Conservation (phyloP, 2,113 vertebrate genomes). For the Labrus mixtus region DNA sequence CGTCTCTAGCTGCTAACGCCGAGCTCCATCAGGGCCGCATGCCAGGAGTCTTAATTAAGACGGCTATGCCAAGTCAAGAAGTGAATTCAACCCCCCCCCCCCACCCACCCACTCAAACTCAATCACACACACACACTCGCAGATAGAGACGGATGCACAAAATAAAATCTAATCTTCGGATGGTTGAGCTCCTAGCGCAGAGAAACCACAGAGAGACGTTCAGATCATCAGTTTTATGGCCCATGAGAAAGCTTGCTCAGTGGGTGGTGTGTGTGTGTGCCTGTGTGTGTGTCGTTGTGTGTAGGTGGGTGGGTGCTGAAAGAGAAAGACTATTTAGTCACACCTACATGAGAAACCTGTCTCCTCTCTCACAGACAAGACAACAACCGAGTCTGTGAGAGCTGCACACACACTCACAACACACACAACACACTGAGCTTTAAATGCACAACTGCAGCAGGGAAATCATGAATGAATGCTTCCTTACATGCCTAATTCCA, state of each 20-base stretch:
- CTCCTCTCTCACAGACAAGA: constrained; percentile 63
- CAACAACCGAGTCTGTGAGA: constrained; percentile 37
- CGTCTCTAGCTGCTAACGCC: constrained; percentile 48
- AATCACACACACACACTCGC: constrained; percentile 4
- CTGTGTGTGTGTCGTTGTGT: constrained; percentile 35
- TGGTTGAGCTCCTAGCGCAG: constrained; percentile 17
- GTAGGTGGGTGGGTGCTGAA: constrained; percentile 28
- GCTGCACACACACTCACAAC: background rate
- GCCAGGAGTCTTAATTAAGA: constrained; percentile 74
- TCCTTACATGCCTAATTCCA: constrained; percentile 16
- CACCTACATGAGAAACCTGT: constrained; percentile 66
- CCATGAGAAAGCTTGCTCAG: constrained; percentile 62
- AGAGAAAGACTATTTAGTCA: constrained; percentile 68
- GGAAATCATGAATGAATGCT: constrained; percentile 34
- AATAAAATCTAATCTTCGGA: constrained; percentile 22
- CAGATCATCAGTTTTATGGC: constrained; percentile 67
- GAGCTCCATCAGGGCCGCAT: constrained; percentile 59
- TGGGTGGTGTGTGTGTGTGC: constrained; percentile 43
- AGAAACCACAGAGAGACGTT: constrained; percentile 54
- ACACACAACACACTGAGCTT: background rate
- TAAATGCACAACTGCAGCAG: background rate
- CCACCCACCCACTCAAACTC: background rate
- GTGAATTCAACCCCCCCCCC: constrained; percentile 40
- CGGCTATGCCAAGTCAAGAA: constrained; percentile 69
- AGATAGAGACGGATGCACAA: constrained; percentile 23